These are phyloP conservation scores for Papilio polyxenes DNA, from an alignment of 1,140 invertebrate genomes.

Conservation along the genomic window DNA sequence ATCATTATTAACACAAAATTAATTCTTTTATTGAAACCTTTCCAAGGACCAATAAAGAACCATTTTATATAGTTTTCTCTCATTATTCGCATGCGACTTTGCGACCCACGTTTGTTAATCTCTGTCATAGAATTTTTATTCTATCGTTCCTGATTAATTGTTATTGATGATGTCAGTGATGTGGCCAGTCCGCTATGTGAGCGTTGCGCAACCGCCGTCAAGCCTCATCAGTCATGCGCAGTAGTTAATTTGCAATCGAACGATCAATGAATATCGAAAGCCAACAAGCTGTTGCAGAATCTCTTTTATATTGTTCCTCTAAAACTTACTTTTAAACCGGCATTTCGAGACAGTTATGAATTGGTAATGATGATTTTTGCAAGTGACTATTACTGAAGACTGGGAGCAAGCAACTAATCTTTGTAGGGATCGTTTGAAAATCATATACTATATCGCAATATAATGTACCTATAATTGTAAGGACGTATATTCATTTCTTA, in stretches of 20 bases:
- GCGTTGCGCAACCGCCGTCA: not conserved
- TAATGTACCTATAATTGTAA: not conserved
- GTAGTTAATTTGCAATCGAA: slow-evolving; percentile 43
- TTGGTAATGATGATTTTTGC: no score
- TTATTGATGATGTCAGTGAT: not conserved
- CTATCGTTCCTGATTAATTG: not conserved
- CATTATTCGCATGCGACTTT: no score
- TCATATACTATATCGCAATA: no score
- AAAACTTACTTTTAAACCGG: no score
- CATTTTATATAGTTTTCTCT: no score
- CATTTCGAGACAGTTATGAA: no score
- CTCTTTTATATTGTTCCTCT: not conserved
- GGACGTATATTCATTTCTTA: not conserved
- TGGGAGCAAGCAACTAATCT: no score
- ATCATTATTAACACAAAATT: no score
- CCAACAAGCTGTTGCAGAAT: not conserved
- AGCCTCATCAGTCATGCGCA: slow-evolving; percentile 42
- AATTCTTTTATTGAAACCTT: no score
- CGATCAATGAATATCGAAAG: slow-evolving; percentile 37
- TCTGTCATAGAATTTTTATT: not conserved
- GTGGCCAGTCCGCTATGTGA: slow-evolving; percentile 12
- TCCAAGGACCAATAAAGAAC: no score
- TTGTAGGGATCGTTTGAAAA: no score
- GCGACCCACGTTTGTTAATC: not conserved
- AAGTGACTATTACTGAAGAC: no score